Evolutionary conservation across 2,113 vertebrate genomes (phyloP), one percentile per base, ranked within the genome.

Genomic region (Barbus barbus): DNA sequence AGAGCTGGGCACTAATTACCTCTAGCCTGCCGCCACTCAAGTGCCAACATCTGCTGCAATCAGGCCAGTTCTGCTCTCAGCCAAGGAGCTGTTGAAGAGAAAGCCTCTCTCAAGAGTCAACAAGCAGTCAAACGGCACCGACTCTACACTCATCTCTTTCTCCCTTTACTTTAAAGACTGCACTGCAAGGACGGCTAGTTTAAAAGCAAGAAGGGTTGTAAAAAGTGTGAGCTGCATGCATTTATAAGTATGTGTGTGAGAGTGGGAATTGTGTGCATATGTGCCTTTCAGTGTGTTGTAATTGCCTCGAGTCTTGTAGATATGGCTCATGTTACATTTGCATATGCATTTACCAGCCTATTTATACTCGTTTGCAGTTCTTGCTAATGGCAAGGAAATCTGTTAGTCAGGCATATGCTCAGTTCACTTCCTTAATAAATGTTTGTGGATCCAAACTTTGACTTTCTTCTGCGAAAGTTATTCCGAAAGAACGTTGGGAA

Each of bases 1-100:
- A 51, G 26, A n/a, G 28, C 44, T 69, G 51, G 78, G 75, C 77
- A 51, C 71, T 85, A 83, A 87, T 86, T 89, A 81, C 46, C 80
- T 74, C 60, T 4, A 80, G 73, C 61, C 53, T 79, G 60, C 48
- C 58, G 33, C 65, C 72, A 58, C 79, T 86, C 56, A 69, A 86
- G 87, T 87, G 81, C 71, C 78, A 83, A 85, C 85, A 85, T 88
- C 85, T 86, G 87, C 76, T 85, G 75, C 72, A 87, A 87, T 89
- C 87, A 87, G 83, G 20, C 46, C n/a, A 53, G 63, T 63, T 81
- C 24, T 60, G 51, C 76, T 83, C 76, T 83, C 9, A 63, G 33
- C 65, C 80, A 44, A 85, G 84, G 83, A 86, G 82, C 56, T 81
- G 31, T 44, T 79, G 22, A 58, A 82, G 65, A 60, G 81, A 69